Evolutionary conservation across 2,888 invertebrate genomes (phyloP), one percentile per base, ranked within the genome.

Genomic region (Rhimphoctona megacephalus): DNA sequence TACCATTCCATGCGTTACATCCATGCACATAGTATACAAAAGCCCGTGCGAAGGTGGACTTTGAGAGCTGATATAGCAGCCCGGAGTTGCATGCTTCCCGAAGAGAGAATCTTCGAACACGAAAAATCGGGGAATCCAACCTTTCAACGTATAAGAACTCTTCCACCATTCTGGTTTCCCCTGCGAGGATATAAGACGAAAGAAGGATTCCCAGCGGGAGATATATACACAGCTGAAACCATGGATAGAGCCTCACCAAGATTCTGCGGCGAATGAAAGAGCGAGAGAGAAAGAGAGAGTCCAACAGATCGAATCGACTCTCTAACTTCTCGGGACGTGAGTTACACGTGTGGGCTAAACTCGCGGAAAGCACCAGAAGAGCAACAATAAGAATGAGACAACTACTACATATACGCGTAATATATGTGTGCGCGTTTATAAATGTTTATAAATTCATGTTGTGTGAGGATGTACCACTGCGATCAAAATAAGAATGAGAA

Each of bases 231-330:
- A 52, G n/a, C 39, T 52, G 25, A 64, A 46, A 54, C 46, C 39
- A 9, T 19, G 43, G 46, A 79, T 46, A 83, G 61, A 52, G 17
- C 46, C 74, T 43, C 74, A 30, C 64, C 22, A 43, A 69, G 46
- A 61, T n/a, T 61, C 70, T 81, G 67, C 33, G 46, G 52, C 74
- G 70, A 36, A 79, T 61, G 74, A 61, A 61, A 76, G 73, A 69
- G 67, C 19, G 70, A 39, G 72, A 73, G 77, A 52, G 25, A 73
- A 52, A 52, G 5, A 77, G 57, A 52, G 43, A 78, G 81, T 17
- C 87, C 78, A 64, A 78, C 76, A 87, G 79, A 84, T 87, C 88
- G 87, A 87, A 90, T 89, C 90, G 90, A 89, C 79, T 87, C 87
- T 83, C 85, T 79, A 81, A 83, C 85, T 86, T 77, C 61, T 72